Percentiles rank a stretch among this genome's conserved stretches.
phyloP scores from a whole-genome alignment of 2,888 invertebrate genomes.

The Agonopterix heracliana region DNA sequence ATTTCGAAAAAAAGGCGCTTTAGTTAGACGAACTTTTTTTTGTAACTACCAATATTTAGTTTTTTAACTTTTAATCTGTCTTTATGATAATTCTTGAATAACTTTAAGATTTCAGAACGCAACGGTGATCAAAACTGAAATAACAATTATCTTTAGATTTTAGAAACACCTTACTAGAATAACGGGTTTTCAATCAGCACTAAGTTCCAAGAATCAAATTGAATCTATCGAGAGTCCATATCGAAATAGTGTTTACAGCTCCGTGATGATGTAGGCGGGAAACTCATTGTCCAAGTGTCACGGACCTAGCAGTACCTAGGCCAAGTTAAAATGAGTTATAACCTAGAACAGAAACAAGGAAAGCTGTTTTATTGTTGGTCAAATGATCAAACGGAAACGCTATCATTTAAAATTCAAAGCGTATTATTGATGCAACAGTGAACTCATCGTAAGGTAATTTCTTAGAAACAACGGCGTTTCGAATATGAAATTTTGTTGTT shows the following conservation, averaged over 20 bases:
- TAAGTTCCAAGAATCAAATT: too few species aligned
- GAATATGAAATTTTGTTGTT: too few species aligned
- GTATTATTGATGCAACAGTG: not conserved
- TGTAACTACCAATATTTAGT: too few species aligned
- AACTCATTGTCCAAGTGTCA: slow-evolving; percentile 4
- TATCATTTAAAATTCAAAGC: not conserved
- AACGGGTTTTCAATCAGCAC: not conserved
- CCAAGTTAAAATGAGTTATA: not conserved
- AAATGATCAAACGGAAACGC: not conserved
- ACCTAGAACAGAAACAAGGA: not conserved
- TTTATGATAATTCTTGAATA: too few species aligned
- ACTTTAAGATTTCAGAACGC: too few species aligned
- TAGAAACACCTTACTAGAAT: not conserved
- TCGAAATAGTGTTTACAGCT: not conserved
- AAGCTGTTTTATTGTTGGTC: not conserved
- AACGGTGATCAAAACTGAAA: too few species aligned
- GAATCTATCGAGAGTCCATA: not conserved
- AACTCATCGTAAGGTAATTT: not conserved
- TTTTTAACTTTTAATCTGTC: too few species aligned
- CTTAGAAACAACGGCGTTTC: not conserved
- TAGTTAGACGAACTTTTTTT: too few species aligned
- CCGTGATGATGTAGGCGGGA: slow-evolving; percentile 32
- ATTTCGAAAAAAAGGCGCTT: too few species aligned
- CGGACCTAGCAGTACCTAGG: not conserved
- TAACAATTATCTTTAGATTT: too few species aligned